phyloP scores from a whole-genome alignment of 1,140 invertebrate genomes.

The Drosophila tani region DNA sequence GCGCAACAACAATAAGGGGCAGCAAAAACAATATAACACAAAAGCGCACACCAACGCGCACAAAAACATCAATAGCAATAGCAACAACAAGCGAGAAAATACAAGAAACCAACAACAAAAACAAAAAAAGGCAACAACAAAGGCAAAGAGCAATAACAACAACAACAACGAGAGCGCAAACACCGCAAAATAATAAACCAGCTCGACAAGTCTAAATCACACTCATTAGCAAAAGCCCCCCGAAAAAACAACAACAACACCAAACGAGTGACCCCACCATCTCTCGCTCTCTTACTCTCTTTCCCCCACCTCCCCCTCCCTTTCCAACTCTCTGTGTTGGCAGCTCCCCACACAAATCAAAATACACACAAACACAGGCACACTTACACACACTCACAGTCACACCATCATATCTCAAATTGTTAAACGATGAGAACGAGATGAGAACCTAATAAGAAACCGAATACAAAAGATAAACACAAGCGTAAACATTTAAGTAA shows the following conservation, averaged over 20 bases:
- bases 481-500: slow-evolving; percentile 85
- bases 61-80: slow-evolving; percentile 36
- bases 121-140: slow-evolving; percentile 23
- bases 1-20: slow-evolving; percentile 7
- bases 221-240: slow-evolving; percentile 81
- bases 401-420: slow-evolving; percentile 78
- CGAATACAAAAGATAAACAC: slow-evolving; percentile 85
- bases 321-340: neutral
- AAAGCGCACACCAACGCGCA: slow-evolving; percentile 35
- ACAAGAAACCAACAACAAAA: slow-evolving; percentile 57
- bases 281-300: slow-evolving; percentile 35
- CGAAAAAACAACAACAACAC: slow-evolving; percentile 41
- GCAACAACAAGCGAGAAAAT: slow-evolving; percentile 55
- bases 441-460: slow-evolving; percentile 85
- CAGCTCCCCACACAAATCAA: slow-evolving; percentile 40
- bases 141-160: neutral
- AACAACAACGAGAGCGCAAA: slow-evolving; percentile 76
- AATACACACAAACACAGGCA: slow-evolving; percentile 38
- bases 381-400: slow-evolving; percentile 23
- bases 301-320: neutral
- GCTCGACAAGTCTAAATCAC: slow-evolving; percentile 83
- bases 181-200: slow-evolving; percentile 83
- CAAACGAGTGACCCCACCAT: slow-evolving; percentile 40
- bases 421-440: slow-evolving; percentile 84
- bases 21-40: slow-evolving; percentile 30